These are phyloP conservation scores for Noturus placidus DNA, from an alignment of 2,113 vertebrate genomes.

Conservation along the genomic window DNA sequence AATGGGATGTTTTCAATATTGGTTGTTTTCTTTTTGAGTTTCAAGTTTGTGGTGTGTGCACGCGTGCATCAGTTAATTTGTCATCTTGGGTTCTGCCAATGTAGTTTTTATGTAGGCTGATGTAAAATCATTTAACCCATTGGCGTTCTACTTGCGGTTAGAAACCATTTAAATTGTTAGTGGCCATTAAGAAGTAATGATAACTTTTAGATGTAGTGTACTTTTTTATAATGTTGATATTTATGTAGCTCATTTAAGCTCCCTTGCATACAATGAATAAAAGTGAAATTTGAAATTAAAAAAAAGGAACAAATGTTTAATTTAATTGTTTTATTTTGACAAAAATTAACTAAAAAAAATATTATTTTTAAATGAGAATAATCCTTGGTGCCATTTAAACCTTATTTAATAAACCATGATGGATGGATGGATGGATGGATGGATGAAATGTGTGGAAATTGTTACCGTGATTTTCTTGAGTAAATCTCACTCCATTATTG, in stretches of 20 bases:
- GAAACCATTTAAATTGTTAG: not conserved
- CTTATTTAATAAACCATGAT: not conserved
- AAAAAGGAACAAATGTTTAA: too few species aligned
- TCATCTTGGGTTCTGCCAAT: not conserved
- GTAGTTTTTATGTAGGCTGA: not conserved
- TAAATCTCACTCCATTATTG: too few species aligned
- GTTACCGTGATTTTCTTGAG: too few species aligned
- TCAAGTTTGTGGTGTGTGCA: not conserved
- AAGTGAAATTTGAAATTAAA: too few species aligned
- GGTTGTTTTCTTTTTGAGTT: not conserved
- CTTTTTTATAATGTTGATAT: not conserved
- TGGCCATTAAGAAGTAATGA: not conserved
- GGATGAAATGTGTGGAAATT: too few species aligned
- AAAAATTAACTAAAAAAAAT: too few species aligned
- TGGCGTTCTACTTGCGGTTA: not conserved
- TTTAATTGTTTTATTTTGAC: too few species aligned
- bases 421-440: too few species aligned
- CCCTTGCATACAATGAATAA: not conserved
- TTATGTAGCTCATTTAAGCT: not conserved
- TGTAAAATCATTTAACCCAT: not conserved
- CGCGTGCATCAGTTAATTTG: not conserved
- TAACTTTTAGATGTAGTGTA: not conserved
- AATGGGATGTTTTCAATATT: not conserved
- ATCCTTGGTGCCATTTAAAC: not conserved
- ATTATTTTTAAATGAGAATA: not conserved